Conservation (phyloP, 53 echinoderm and acorn worm genomes). For the Crossaster papposus region DNA sequence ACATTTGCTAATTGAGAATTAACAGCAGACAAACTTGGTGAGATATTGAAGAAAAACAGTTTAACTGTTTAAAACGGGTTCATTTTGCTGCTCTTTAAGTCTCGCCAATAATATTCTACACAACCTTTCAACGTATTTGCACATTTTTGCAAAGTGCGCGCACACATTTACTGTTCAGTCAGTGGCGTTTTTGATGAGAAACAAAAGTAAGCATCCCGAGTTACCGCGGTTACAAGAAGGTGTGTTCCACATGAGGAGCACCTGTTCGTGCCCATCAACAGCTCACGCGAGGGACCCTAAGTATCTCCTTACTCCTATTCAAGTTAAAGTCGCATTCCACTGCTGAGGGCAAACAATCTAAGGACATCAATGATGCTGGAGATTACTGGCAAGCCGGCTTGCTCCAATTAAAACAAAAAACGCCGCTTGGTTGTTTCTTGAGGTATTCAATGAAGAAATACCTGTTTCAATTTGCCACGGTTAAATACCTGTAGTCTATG, state of each 20-base stretch:
- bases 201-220: neutral
- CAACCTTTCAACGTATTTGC: neutral
- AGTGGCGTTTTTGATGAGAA: neutral
- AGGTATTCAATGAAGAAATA: neutral
- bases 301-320: conserved; percentile 26
- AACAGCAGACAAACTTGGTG: too few relatives aligned
- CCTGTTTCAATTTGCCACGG: conserved; percentile 22
- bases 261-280: conserved; percentile 40
- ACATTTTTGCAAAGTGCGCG: neutral
- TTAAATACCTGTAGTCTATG: conserved; percentile 4
- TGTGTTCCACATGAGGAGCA: conserved; percentile 25
- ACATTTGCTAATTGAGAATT: too few relatives aligned
- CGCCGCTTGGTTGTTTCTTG: neutral
- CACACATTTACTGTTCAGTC: neutral
- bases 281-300: neutral
- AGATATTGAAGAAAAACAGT: too few relatives aligned
- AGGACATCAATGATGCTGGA: conserved; percentile 29
- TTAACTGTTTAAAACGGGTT: too few relatives aligned
- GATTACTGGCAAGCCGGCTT: conserved; percentile 12
- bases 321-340: conserved; percentile 40
- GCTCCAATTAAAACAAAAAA: conserved; percentile 39
- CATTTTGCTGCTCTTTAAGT: too few relatives aligned
- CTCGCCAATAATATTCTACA: too few relatives aligned
- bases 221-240: neutral
- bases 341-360: neutral